Conservation (phyloP, 2,113 vertebrate species). For the Tricholaema leucomelas region DNA sequence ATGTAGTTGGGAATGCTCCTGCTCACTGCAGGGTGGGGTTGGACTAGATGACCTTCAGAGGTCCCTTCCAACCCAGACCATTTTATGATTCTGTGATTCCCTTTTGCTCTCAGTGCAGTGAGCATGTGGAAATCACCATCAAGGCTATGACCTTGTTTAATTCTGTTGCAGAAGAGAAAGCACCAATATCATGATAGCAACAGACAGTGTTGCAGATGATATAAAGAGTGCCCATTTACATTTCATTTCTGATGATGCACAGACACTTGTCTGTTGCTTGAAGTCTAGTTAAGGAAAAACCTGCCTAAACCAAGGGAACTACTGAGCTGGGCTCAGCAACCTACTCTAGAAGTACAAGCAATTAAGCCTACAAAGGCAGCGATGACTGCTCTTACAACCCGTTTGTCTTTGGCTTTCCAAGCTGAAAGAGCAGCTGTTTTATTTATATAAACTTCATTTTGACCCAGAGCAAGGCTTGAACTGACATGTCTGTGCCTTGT, state of each 20-base stretch:
- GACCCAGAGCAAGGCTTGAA: neutral
- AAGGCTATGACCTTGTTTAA: neutral
- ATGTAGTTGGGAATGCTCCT: no score
- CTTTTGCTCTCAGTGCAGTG: no score
- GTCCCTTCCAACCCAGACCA: no score
- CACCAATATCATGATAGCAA: neutral
- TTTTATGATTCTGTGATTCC: no score
- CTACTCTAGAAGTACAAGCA: neutral
- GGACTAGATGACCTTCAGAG: no score
- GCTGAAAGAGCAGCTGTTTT: neutral
- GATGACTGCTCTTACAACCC: neutral
- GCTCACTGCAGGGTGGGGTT: no score
- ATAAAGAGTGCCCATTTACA: neutral
- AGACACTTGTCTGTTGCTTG: neutral
- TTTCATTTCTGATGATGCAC: neutral
- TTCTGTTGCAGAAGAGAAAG: neutral
- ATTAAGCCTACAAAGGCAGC: neutral
- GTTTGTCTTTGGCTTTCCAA: neutral
- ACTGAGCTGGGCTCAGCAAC: neutral
- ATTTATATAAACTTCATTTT: neutral
- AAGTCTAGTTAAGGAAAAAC: neutral
- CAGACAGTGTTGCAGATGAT: neutral
- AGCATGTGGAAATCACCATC: no score
- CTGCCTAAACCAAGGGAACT: neutral
- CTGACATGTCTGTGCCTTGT: accelerated